Conservation (phyloP, 2,113 vertebrate species). For the Gymnorhina tibicen region DNA sequence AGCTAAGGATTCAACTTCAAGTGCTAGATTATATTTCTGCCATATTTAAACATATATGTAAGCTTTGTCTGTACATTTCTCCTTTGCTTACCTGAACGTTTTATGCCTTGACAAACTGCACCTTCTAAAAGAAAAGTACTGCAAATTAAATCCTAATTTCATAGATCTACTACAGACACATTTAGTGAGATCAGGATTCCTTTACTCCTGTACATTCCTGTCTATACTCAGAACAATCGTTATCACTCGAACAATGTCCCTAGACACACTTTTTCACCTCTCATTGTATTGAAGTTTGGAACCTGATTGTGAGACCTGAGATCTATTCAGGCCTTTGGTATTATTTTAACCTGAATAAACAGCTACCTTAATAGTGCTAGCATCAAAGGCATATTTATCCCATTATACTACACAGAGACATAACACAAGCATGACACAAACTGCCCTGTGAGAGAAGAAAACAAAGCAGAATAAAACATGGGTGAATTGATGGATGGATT, state of each 20-base stretch:
- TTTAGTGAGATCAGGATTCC: not conserved
- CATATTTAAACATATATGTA: not conserved
- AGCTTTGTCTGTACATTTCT: not conserved
- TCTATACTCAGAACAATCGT: not conserved
- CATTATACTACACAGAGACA: not conserved
- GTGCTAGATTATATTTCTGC: not conserved
- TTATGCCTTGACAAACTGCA: not conserved
- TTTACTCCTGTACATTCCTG: not conserved
- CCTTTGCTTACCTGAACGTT: not conserved
- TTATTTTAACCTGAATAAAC: not conserved
- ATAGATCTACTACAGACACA: not conserved
- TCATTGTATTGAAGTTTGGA: not conserved
- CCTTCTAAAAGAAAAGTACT: not conserved
- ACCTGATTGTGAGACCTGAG: not conserved
- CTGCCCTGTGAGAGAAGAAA: not conserved
- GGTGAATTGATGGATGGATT: not conserved
- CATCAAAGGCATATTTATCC: not conserved
- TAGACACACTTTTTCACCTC: not conserved
- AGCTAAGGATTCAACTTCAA: not conserved
- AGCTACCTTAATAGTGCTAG: not conserved
- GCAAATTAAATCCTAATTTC: not conserved
- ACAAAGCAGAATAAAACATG: not conserved
- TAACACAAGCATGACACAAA: not conserved
- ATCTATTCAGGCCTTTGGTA: not conserved
- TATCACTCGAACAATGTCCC: not conserved